Evolutionary conservation across 23 tunicate species (phyloP).

Genomic region (Styela clava): DNA sequence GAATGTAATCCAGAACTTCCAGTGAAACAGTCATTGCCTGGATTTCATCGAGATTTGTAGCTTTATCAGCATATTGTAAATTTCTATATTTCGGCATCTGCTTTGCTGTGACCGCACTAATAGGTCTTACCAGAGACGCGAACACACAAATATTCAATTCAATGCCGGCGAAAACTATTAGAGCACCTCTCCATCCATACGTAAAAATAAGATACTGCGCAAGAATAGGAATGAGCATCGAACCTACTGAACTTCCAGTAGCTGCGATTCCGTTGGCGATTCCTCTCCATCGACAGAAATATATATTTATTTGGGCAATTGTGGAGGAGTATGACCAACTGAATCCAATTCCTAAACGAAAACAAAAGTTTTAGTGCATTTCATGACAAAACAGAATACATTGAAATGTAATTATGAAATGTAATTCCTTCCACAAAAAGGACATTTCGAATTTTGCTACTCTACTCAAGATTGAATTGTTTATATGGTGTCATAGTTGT

Average conservation of each 20-base stretch:
- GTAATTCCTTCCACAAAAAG: too few species aligned
- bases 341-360: constrained; percentile 41
- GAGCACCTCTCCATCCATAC: constrained; percentile 54
- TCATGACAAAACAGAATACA: too few species aligned
- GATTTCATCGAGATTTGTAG: neutral
- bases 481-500: too few species aligned
- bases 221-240: constrained; percentile 37
- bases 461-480: too few species aligned
- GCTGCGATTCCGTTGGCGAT: constrained; percentile 46
- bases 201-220: constrained; percentile 23
- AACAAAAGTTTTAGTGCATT: too few species aligned
- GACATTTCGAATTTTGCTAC: too few species aligned
- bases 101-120: constrained; percentile 8
- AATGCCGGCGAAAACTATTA: constrained; percentile 48
- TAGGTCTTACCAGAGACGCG: constrained; percentile 54
- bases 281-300: constrained; percentile 37
- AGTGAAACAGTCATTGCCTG: constrained; percentile 21
- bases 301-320: constrained; percentile 35
- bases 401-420: too few species aligned
- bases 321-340: constrained; percentile 26
- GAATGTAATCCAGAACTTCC: constrained; percentile 18
- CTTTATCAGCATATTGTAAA: constrained; percentile 1
- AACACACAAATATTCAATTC: constrained; percentile 37
- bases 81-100: constrained; percentile 13
- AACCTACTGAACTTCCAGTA: constrained; percentile 35